phyloP scores from a whole-genome alignment of 2,888 invertebrate genomes.

The Xiphydria camelus region DNA sequence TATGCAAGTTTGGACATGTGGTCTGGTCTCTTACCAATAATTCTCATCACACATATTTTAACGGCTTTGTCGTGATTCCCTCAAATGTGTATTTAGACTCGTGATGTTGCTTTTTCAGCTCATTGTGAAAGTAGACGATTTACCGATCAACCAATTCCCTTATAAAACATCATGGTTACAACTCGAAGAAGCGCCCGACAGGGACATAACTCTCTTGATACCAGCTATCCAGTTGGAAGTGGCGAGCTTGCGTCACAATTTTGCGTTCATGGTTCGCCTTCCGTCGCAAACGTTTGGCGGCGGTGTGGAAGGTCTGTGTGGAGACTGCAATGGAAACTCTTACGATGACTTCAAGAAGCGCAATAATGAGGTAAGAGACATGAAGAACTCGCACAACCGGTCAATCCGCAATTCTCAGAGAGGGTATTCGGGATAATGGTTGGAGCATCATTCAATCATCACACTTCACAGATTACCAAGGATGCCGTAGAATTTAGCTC shows the following conservation, averaged over 20 bases:
- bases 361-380: conserved; percentile 59
- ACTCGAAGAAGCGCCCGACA: conserved; percentile 63
- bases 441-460: too few species aligned
- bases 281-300: conserved; percentile 75
- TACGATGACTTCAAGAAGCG: conserved; percentile 63
- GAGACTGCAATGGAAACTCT: conserved; percentile 69
- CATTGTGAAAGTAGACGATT: conserved; percentile 60
- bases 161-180: conserved; percentile 67
- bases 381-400: too few species aligned
- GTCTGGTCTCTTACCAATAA: not conserved
- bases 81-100: conserved; percentile 28
- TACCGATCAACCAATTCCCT: conserved; percentile 60
- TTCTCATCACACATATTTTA: not conserved
- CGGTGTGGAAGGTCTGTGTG: conserved; percentile 79
- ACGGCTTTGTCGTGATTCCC: conserved; percentile 49
- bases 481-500: conserved; percentile 61
- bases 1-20: too few species aligned
- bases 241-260: conserved; percentile 51
- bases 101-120: too few species aligned
- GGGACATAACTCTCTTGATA: conserved; percentile 67
- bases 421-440: too few species aligned
- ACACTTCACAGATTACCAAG: conserved; percentile 61
- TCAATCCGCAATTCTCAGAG: too few species aligned
- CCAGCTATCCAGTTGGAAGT: conserved; percentile 76
- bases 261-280: conserved; percentile 61